phyloP scores from a whole-genome alignment of 2,797 vertebrate species.

The Eulemur albifrons region DNA sequence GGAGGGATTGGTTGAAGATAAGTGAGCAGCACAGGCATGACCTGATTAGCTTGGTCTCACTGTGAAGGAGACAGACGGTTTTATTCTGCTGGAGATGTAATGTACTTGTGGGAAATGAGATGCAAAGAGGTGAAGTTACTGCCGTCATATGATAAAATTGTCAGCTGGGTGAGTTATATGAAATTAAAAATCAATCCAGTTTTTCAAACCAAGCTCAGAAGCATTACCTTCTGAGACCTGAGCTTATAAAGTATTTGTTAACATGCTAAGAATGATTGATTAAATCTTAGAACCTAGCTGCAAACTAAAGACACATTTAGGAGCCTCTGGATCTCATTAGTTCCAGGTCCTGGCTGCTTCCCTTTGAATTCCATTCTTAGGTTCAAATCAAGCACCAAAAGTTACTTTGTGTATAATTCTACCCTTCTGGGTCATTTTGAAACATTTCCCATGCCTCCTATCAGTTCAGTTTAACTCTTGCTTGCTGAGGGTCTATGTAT shows the following conservation, averaged over 20 bases:
- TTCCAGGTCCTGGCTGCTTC: not conserved
- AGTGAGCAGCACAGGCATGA: not conserved
- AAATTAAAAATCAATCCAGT: not conserved
- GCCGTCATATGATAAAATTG: not conserved
- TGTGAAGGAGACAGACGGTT: not conserved
- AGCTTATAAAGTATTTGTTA: constrained; percentile 9
- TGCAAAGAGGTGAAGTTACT: not conserved
- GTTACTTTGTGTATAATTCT: not conserved
- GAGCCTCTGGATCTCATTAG: not conserved
- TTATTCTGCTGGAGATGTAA: not conserved
- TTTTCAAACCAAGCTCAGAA: not conserved
- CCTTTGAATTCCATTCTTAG: not conserved
- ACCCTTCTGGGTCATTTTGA: not conserved
- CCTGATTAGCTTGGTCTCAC: not conserved
- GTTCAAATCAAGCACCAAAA: not conserved
- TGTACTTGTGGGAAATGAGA: not conserved
- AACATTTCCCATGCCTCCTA: not conserved
- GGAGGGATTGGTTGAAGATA: not conserved
- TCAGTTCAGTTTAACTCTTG: not conserved
- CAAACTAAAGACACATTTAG: not conserved
- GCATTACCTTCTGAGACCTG: not conserved
- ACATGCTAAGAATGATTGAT: not conserved
- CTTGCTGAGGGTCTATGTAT: not conserved
- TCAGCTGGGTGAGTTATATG: not conserved
- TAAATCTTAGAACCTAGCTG: not conserved